These are phyloP conservation scores for Platyscapa corneri DNA, from an alignment of 1,140 invertebrate species.

Conservation along the genomic window DNA sequence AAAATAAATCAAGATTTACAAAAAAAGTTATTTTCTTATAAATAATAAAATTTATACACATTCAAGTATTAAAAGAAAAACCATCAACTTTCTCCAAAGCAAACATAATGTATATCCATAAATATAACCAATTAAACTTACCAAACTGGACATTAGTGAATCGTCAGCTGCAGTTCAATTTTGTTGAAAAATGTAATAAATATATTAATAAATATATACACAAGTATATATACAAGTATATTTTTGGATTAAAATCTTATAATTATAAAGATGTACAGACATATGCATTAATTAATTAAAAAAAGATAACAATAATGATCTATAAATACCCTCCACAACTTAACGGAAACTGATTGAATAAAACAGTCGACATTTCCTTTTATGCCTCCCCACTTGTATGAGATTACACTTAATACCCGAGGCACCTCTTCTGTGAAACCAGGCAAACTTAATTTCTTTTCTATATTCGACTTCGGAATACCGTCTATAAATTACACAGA, in stretches of 20 bases:
- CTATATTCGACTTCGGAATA: not conserved
- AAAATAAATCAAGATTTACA: too few species aligned
- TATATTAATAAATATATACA: too few species aligned
- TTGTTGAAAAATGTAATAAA: not conserved
- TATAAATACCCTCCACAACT: not conserved
- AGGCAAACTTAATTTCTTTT: not conserved
- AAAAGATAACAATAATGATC: not conserved
- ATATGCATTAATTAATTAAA: not conserved
- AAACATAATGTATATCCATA: constrained; percentile 8
- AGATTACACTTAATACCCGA: not conserved
- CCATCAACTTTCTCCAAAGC: not conserved
- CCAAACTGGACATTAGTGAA: constrained; percentile 1
- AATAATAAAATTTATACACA: too few species aligned
- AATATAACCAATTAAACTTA: not conserved
- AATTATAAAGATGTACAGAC: not conserved
- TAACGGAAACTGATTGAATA: constrained; percentile 43
- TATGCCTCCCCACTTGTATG: constrained; percentile 37
- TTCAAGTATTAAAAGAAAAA: not conserved
- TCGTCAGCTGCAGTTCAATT: not conserved
- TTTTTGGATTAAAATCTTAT: not conserved
- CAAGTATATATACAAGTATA: not conserved
- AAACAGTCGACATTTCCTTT: constrained; percentile 42
- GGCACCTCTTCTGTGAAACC: not conserved
- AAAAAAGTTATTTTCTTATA: too few species aligned
- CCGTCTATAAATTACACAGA: not conserved